Base-by-base conservation (phyloP, 2,888 invertebrate species). In the Ennomos quercinarius region DNA sequence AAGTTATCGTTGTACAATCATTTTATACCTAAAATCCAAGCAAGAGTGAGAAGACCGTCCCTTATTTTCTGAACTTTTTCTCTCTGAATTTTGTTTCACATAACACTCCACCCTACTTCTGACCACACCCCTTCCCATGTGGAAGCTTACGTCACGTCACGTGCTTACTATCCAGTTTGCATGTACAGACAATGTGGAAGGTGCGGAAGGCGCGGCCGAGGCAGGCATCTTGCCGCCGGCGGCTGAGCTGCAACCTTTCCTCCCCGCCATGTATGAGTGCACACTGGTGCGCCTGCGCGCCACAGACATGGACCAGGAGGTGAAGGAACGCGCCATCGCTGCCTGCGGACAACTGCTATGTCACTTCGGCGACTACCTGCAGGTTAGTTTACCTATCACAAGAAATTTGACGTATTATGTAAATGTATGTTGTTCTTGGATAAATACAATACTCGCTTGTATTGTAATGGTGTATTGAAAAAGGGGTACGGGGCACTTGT, bases 231-330 rank as follows among this genome's bases (percentile, higher is more conserved):
- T 86, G 63, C 87, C 94, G 2, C 93, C 93, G 41, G 94, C 96
- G 61, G 95, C 96, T 71, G 96, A 98, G 83, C 95, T 97, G 68
- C 93, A 94, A 3, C 95, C 95, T n/a, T 96, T 96, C 83, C 95
- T 97, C 17, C 94, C 94, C 10, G 95, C 95, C 57, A 95, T 97
- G 81, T 99, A 99, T 86, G 93, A 95, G 60, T 97, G 97, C 75
- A 98, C 98, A 0, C 88, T 98, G 70, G 94, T 96, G 61, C 95
- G 98, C 59, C 93, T 99, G 40, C 96, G 96, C 75, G 98, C 99
- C 37, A 97, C 99, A 0, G 99, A 99, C 83, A 98, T 99, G 79
- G 99, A 99, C 91, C 99, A 99, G 84, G 99, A 99, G 90, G 99
- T 99, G 0, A 99, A 99, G 86, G 99, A 99, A 82, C 95, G 98